Percentiles rank a stretch among this genome's conserved stretches.
Evolutionary conservation across 2,888 invertebrate genomes (phyloP).

Genomic region (Aporophyla nigra): DNA sequence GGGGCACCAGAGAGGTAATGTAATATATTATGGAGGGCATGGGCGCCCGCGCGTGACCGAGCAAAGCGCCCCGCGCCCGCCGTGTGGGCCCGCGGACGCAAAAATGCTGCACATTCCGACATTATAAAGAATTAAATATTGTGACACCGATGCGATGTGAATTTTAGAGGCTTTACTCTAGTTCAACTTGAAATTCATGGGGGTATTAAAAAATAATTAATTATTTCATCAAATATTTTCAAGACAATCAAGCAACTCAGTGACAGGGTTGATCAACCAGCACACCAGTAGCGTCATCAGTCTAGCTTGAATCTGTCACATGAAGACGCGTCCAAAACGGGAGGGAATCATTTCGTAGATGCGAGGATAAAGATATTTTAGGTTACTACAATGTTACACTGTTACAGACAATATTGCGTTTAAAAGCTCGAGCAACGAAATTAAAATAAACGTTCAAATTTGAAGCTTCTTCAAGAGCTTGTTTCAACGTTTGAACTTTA

Average conservation of each 20-base stretch:
- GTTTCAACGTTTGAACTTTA: slow-evolving; percentile 20
- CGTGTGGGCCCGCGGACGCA: slow-evolving; percentile 5
- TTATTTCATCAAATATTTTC: background rate
- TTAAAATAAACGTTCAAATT: slow-evolving; percentile 15
- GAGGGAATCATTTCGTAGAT: background rate
- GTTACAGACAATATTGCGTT: background rate
- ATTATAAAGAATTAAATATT: slow-evolving; percentile 15
- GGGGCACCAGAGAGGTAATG: slow-evolving; percentile 35
- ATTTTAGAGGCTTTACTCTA: background rate
- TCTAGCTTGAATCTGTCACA: background rate
- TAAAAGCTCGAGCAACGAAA: background rate
- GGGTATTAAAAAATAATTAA: background rate
- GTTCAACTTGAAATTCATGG: background rate
- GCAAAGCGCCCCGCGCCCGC: slow-evolving; percentile 18
- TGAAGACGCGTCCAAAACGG: background rate
- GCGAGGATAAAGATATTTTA: background rate
- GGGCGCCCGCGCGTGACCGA: slow-evolving; percentile 58
- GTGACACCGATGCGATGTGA: background rate
- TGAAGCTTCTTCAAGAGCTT: background rate
- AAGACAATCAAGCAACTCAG: background rate
- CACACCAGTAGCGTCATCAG: background rate
- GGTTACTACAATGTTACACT: background rate
- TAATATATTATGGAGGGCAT: slow-evolving; percentile 63
- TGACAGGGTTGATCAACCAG: background rate
- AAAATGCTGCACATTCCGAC: slow-evolving; percentile 29